Evolutionary conservation across 1,140 invertebrate species (phyloP).

Genomic region (Lepeophtheirus salmonis): DNA sequence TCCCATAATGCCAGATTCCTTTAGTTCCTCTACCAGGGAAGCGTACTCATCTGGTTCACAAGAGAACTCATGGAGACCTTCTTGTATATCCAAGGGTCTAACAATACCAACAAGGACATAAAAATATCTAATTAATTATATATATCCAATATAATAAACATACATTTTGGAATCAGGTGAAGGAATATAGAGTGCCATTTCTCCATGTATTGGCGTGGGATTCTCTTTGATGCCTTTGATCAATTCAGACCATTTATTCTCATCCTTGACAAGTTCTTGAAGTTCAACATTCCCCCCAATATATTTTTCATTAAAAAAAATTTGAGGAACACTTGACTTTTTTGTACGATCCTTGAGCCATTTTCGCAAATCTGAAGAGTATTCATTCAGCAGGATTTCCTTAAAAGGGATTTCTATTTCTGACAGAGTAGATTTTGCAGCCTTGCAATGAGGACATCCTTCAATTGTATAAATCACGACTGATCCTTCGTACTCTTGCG

Average conservation of each 20-base stretch:
- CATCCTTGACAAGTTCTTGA: slow-evolving; percentile 17
- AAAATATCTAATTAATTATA: not conserved
- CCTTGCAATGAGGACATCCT: slow-evolving; percentile 20
- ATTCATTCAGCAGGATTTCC: slow-evolving; percentile 18
- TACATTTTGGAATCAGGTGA: not conserved
- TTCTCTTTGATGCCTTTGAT: slow-evolving; percentile 17
- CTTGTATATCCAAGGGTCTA: no score
- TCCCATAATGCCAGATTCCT: not conserved
- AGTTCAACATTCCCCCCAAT: slow-evolving; percentile 21
- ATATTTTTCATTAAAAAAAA: slow-evolving; percentile 21
- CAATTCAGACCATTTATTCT: slow-evolving; percentile 13
- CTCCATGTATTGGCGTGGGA: not conserved
- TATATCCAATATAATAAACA: no score
- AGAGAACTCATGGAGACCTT: not conserved
- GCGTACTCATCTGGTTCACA: not conserved
- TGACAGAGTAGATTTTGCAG: slow-evolving; percentile 19
- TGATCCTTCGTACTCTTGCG: slow-evolving; percentile 9
- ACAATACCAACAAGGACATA: not conserved
- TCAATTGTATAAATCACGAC: slow-evolving; percentile 20
- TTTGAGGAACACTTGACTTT: slow-evolving; percentile 21
- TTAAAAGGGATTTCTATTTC: slow-evolving; percentile 14
- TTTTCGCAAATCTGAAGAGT: slow-evolving; percentile 7
- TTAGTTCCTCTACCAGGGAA: not conserved
- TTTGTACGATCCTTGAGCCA: slow-evolving; percentile 19
- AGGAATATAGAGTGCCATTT: not conserved